Percentiles rank a stretch among this genome's conserved stretches.
Evolutionary conservation across 2,888 invertebrate species (phyloP).

Genomic region (Girardia tigrina): DNA sequence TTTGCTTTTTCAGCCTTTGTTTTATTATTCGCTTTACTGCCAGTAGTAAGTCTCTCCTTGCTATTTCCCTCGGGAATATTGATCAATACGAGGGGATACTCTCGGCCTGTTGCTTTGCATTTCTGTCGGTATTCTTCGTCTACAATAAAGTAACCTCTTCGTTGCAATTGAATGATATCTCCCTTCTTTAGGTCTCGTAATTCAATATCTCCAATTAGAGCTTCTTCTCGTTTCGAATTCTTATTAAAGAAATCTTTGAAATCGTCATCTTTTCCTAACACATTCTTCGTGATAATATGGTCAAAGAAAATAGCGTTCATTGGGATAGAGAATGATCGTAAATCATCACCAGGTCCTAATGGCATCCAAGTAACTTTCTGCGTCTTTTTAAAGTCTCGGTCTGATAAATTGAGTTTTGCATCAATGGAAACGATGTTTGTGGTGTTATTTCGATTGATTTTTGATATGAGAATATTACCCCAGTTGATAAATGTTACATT

Average conservation of each 20-base stretch:
- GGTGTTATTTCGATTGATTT: slow-evolving; percentile 56
- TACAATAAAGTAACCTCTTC: slow-evolving; percentile 85
- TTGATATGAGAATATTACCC: slow-evolving; percentile 77
- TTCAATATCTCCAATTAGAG: slow-evolving; percentile 78
- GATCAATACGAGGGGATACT: slow-evolving; percentile 69
- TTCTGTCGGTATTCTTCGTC: slow-evolving; percentile 64
- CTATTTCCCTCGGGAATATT: slow-evolving; percentile 86
- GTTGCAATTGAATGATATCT: slow-evolving; percentile 84
- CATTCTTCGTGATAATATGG: slow-evolving; percentile 79
- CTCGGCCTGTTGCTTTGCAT: slow-evolving; percentile 55
- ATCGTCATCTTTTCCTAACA: slow-evolving; percentile 88
- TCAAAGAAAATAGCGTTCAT: slow-evolving; percentile 80
- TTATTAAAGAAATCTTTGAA: slow-evolving; percentile 75
- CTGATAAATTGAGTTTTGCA: slow-evolving; percentile 69
- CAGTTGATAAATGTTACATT: slow-evolving; percentile 94
- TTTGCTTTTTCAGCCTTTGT: slow-evolving; percentile 33
- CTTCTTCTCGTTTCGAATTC: slow-evolving; percentile 69
- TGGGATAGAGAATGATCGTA: slow-evolving; percentile 53
- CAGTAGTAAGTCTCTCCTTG: slow-evolving; percentile 60
- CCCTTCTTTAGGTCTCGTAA: slow-evolving; percentile 67
- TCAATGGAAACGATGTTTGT: slow-evolving; percentile 59
- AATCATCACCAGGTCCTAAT: slow-evolving; percentile 44
- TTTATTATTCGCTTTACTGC: slow-evolving; percentile 45
- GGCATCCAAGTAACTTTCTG: slow-evolving; percentile 78
- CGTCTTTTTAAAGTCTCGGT: slow-evolving; percentile 89